Conservation (phyloP, 2,888 invertebrate genomes). For the Caenorhabditis zanzibari region DNA sequence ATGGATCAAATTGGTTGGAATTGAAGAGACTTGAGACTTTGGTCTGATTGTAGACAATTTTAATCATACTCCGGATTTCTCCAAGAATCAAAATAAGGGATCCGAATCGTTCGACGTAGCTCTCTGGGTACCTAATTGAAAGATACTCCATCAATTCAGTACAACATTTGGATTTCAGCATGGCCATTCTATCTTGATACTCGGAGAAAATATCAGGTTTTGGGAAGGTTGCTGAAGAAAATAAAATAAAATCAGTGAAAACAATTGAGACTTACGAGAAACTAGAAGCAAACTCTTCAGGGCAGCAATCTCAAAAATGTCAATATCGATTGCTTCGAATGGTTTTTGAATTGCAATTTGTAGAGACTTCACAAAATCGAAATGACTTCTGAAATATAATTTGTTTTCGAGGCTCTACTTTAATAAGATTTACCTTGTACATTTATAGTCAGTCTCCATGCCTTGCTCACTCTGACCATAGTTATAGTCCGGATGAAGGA, state of each 20-base stretch:
- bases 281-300: slow-evolving; percentile 59
- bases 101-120: slow-evolving; percentile 62
- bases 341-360: slow-evolving; percentile 49
- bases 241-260: background rate
- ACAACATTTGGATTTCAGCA: slow-evolving; percentile 34
- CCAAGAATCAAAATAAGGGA: slow-evolving; percentile 63
- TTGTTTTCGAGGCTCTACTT: background rate
- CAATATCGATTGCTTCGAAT: slow-evolving; percentile 46
- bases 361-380: slow-evolving; percentile 43
- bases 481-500: slow-evolving; percentile 60
- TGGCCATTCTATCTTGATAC: slow-evolving; percentile 27
- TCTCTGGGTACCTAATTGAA: slow-evolving; percentile 41
- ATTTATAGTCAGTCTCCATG: slow-evolving; percentile 12
- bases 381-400: slow-evolving; percentile 51
- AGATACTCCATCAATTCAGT: slow-evolving; percentile 59
- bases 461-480: slow-evolving; percentile 52
- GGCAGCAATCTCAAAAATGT: slow-evolving; percentile 61
- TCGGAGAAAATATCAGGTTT: slow-evolving; percentile 38
- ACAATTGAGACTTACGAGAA: slow-evolving; percentile 8
- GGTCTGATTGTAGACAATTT: slow-evolving; percentile 63
- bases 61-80: slow-evolving; percentile 60
- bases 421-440: background rate
- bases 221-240: slow-evolving; percentile 35
- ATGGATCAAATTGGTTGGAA: slow-evolving; percentile 63
- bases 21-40: slow-evolving; percentile 66